Percentiles rank a stretch among this genome's conserved stretches.
Conservation (phyloP, 2,113 vertebrate species). For the Dipodomys stephensi region DNA sequence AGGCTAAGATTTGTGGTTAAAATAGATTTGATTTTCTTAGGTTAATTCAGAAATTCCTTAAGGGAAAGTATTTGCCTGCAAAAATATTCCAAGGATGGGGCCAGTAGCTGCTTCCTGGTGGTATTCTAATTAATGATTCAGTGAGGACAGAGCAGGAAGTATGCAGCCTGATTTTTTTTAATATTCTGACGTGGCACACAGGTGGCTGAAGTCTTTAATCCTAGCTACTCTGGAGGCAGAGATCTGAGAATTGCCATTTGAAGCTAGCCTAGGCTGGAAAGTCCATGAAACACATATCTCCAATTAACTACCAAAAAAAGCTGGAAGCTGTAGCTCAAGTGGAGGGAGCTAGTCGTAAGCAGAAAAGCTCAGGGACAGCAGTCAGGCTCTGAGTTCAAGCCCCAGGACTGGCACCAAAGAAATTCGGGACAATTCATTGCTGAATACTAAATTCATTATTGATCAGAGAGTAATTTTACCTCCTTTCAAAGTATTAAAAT, state of each 20-base stretch:
- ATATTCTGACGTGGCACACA: no score
- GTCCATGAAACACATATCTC: no score
- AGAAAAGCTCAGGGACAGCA: no score
- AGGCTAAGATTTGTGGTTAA: conserved; percentile 37
- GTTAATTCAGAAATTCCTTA: conserved; percentile 29
- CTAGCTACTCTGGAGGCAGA: no score
- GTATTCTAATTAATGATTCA: conserved; percentile 54
- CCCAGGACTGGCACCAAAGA: no score
- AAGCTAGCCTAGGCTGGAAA: no score
- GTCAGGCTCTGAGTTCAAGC: no score
- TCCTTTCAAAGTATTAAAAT: neutral
- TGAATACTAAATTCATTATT: neutral
- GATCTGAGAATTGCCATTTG: no score
- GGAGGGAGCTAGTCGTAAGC: no score
- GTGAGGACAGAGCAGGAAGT: neutral
- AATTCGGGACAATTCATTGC: neutral
- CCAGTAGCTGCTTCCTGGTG: neutral
- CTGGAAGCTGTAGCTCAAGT: no score
- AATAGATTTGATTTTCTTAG: conserved; percentile 28
- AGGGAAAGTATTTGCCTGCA: conserved; percentile 14
- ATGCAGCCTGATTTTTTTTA: neutral
- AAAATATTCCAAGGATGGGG: conserved; percentile 6
- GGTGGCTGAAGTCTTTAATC: no score
- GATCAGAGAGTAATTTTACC: conserved; percentile 33
- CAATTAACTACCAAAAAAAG: no score